Conservation (phyloP, 1,140 invertebrate species). For the Achroia grisella region DNA sequence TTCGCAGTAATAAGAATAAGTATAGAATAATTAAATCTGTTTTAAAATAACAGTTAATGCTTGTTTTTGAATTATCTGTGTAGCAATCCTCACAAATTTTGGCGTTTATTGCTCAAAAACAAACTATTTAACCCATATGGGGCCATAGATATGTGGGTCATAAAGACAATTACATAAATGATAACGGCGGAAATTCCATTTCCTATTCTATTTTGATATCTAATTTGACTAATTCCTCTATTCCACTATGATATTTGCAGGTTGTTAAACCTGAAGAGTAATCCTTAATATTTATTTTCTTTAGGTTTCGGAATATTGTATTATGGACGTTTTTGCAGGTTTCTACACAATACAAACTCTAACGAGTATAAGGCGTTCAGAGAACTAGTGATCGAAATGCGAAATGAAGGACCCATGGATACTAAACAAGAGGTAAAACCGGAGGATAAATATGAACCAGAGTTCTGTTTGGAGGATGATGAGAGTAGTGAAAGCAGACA, state of each 20-base stretch:
- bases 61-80: no score
- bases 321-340: slow-evolving; percentile 48
- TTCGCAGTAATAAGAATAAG: no score
- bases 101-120: no score
- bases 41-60: no score
- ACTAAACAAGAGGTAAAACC: slow-evolving; percentile 53
- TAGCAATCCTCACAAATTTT: no score
- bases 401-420: slow-evolving; percentile 28
- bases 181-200: no score
- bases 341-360: slow-evolving; percentile 60
- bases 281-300: slow-evolving; percentile 3
- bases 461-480: slow-evolving; percentile 67
- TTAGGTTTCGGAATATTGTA: not conserved
- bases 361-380: slow-evolving; percentile 67
- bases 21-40: no score
- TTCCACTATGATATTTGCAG: slow-evolving; percentile 6
- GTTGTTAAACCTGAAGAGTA: not conserved
- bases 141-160: no score
- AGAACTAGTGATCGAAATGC: slow-evolving; percentile 45
- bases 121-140: no score
- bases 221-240: not conserved
- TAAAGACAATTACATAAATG: no score
- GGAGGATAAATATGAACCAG: slow-evolving; percentile 70
- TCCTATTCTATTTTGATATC: no score
- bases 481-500: slow-evolving; percentile 46